Evolutionary conservation across 2,797 vertebrate species (phyloP).

Genomic region (Anableps anableps): DNA sequence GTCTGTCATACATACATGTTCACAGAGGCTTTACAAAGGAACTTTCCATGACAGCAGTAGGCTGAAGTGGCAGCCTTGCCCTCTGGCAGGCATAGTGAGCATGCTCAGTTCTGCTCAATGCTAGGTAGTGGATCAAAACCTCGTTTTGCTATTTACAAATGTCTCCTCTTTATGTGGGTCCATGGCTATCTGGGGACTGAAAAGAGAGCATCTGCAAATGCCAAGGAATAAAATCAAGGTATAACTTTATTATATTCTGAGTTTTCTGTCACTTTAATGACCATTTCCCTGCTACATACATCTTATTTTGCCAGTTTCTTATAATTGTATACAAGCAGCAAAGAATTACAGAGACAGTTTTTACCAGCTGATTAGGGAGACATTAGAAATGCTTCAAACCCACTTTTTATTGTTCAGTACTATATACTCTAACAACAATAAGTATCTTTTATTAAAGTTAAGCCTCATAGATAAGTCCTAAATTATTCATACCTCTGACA

Average conservation of each 20-base stretch:
- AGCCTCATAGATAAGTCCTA: no score
- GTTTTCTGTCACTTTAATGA: neutral
- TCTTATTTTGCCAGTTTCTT: neutral
- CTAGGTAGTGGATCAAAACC: slow-evolving; percentile 59
- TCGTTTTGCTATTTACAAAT: slow-evolving; percentile 26
- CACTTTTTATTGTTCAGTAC: no score
- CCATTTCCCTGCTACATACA: neutral
- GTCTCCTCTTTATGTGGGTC: slow-evolving; percentile 23
- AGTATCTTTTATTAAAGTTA: no score
- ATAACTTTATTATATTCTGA: neutral
- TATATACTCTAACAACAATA: no score
- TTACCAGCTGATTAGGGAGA: neutral
- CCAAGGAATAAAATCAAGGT: neutral
- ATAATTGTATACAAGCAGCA: neutral
- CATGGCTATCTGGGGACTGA: neutral
- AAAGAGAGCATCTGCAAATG: neutral
- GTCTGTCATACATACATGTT: slow-evolving; percentile 20
- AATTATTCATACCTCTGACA: no score
- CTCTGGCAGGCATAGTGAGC: slow-evolving; percentile 79
- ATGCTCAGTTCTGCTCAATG: slow-evolving; percentile 79
- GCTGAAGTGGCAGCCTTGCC: slow-evolving; percentile 80
- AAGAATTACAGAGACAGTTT: neutral
- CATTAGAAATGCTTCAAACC: no score
- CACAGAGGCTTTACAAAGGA: slow-evolving; percentile 27
- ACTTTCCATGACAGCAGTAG: slow-evolving; percentile 80